Percentiles rank a stretch among this genome's conserved stretches.
phyloP scores from a whole-genome alignment of 1,140 invertebrate genomes.

The Ephestia elutella region DNA sequence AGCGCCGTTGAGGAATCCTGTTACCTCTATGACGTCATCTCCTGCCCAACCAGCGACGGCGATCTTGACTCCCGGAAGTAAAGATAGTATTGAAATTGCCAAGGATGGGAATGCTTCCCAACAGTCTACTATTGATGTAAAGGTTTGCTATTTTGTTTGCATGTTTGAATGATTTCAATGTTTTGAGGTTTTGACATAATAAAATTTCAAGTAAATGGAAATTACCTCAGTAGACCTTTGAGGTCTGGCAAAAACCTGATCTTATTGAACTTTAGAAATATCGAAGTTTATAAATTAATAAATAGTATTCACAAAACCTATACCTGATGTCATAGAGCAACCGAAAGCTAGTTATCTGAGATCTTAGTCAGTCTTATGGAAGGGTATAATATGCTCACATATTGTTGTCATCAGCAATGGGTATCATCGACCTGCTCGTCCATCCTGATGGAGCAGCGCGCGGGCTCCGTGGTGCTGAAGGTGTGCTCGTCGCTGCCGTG shows the following conservation, averaged over 20 bases:
- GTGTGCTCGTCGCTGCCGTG: constrained; percentile 85
- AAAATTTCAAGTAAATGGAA: no score
- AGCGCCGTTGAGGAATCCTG: constrained; percentile 50
- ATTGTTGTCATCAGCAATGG: constrained; percentile 54
- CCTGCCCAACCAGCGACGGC: constrained; percentile 28
- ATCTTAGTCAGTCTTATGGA: no score
- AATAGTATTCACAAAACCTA: no score
- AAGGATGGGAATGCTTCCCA: constrained; percentile 50
- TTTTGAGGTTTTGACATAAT: not conserved
- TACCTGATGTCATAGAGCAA: no score
- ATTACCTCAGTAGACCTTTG: no score
- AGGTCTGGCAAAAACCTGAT: no score
- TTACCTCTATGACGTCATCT: constrained; percentile 33
- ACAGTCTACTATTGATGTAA: constrained; percentile 49
- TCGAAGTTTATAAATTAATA: no score
- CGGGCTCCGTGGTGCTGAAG: constrained; percentile 86
- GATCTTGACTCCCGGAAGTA: constrained; percentile 45
- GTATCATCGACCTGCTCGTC: constrained; percentile 56
- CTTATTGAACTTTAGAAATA: no score
- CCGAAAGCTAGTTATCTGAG: no score
- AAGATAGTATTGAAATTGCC: constrained; percentile 47
- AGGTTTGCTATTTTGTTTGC: constrained; percentile 28
- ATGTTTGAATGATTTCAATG: not conserved
- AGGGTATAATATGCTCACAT: not conserved
- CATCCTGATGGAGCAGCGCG: constrained; percentile 80